These are phyloP conservation scores for Pygoscelis adeliae DNA, from an alignment of 2,113 vertebrate genomes.

Conservation along the genomic window DNA sequence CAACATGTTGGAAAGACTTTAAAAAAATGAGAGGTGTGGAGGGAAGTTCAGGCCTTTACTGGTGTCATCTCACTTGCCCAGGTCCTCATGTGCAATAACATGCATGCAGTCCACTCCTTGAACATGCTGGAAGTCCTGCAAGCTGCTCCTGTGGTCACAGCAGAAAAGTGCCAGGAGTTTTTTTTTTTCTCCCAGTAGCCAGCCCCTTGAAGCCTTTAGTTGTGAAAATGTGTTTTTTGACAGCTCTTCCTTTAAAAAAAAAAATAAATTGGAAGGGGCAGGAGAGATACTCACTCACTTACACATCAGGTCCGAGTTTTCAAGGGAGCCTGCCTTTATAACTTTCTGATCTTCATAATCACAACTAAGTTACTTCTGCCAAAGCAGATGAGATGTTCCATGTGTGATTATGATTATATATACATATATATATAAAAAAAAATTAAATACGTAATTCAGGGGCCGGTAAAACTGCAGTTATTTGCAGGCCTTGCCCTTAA, in stretches of 20 bases:
- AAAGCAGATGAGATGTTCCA: not conserved
- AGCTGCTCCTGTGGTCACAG: fast-evolving
- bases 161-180: not conserved
- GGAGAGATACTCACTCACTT: not conserved
- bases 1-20: not conserved
- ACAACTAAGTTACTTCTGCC: not conserved
- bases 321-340: not conserved
- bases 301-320: not conserved
- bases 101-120: not conserved
- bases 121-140: not conserved
- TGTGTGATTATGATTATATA: not conserved
- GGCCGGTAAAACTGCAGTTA: not conserved
- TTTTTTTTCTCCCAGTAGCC: not conserved
- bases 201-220: not conserved
- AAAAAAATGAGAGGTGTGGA: not conserved
- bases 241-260: not conserved
- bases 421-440: not conserved
- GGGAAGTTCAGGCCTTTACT: not conserved
- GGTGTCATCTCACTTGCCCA: not conserved
- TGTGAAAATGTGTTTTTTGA: not conserved
- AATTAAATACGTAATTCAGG: not conserved
- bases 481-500: not conserved
- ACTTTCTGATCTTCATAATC: not conserved
- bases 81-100: not conserved
- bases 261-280: no score